Percentiles rank a stretch among this genome's conserved stretches.
These are phyloP conservation scores for Dissostichus mawsoni DNA, from an alignment of 2,113 vertebrate species.

Conservation along the genomic window DNA sequence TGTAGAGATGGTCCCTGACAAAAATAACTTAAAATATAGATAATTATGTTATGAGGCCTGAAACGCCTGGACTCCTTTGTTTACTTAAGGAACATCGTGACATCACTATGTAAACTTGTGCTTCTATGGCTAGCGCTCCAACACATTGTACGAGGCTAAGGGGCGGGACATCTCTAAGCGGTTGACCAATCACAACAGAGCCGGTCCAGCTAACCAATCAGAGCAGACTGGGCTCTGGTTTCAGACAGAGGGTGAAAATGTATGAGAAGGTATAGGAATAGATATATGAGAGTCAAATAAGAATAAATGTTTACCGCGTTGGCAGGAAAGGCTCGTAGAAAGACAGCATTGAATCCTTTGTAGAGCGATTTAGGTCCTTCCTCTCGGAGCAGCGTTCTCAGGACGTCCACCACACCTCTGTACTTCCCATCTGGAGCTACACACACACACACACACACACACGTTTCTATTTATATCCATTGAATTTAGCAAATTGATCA, in stretches of 20 bases:
- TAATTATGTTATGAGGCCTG: background rate
- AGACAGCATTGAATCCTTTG: slow-evolving; percentile 84
- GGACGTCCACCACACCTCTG: slow-evolving; percentile 77
- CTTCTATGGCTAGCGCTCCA: too few relatives aligned
- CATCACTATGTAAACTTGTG: too few relatives aligned
- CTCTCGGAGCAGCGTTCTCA: slow-evolving; percentile 76
- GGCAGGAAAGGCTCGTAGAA: slow-evolving; percentile 86
- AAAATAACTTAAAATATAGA: background rate
- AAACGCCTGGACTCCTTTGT: too few relatives aligned
- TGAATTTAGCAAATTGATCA: too few relatives aligned
- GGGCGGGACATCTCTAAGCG: too few relatives aligned
- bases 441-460: slow-evolving; percentile 30
- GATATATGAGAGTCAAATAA: background rate
- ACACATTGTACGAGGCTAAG: too few relatives aligned
- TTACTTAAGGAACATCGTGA: too few relatives aligned
- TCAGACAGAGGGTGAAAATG: background rate
- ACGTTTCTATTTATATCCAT: background rate
- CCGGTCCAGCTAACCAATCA: too few relatives aligned
- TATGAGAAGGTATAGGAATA: background rate
- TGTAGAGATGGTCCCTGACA: too few relatives aligned
- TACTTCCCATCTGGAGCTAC: slow-evolving; percentile 82
- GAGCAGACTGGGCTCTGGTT: too few relatives aligned
- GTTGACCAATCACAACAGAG: too few relatives aligned
- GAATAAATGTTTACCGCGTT: slow-evolving; percentile 76
- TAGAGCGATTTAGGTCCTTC: slow-evolving; percentile 82